phyloP scores from a whole-genome alignment of 1,140 invertebrate genomes.

The Ceratina australensis region DNA sequence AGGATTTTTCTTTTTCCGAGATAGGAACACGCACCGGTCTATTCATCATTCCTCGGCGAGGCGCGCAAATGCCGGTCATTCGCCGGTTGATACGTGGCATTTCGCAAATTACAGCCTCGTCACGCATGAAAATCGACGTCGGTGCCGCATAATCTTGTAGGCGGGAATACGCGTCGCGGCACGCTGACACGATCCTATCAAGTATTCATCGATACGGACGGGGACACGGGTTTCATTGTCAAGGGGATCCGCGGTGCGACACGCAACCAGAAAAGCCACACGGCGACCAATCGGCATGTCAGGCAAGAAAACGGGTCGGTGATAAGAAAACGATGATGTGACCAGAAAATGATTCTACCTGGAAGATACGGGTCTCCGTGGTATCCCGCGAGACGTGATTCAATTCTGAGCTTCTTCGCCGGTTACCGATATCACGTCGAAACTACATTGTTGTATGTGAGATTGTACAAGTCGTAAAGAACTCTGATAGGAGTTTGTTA shows the following conservation, averaged over 20 bases:
- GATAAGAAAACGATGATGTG: constrained; percentile 3
- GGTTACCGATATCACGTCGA: too few species aligned
- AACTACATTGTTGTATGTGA: too few species aligned
- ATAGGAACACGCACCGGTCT: background rate
- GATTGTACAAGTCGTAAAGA: too few species aligned
- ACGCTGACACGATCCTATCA: constrained; percentile 56
- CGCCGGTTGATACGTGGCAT: constrained; percentile 60
- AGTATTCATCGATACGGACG: constrained; percentile 56
- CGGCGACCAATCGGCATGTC: background rate
- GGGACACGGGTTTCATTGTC: constrained; percentile 54
- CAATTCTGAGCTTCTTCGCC: too few species aligned
- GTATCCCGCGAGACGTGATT: too few species aligned
- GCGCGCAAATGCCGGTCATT: constrained; percentile 52
- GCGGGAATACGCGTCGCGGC: constrained; percentile 49
- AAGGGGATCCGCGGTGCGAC: constrained; percentile 47
- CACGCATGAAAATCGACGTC: constrained; percentile 59
- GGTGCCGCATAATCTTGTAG: constrained; percentile 62
- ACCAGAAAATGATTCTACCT: too few species aligned
- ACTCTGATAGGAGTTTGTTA: too few species aligned
- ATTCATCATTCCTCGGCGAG: constrained; percentile 40
- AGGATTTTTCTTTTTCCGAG: background rate
- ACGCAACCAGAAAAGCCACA: constrained; percentile 48
- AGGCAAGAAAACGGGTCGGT: constrained; percentile 1
- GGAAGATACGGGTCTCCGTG: too few species aligned
- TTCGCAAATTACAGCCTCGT: constrained; percentile 61